These are phyloP conservation scores for Ganaspis sp. DNA, from an alignment of 1,140 invertebrate species.

Conservation along the genomic window DNA sequence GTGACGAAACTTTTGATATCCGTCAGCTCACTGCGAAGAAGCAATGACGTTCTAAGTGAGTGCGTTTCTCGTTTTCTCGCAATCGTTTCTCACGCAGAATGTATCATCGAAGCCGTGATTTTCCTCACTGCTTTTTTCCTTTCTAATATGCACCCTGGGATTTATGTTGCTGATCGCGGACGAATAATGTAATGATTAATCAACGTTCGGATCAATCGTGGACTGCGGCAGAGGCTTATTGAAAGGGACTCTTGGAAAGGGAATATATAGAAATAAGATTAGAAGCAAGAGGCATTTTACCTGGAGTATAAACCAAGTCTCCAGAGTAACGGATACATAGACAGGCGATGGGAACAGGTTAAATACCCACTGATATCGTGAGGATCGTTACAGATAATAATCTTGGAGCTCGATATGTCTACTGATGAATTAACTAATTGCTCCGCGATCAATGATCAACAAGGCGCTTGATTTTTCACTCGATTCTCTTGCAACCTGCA, in stretches of 20 bases:
- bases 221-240: conserved; percentile 19
- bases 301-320: neutral
- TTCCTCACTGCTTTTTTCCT: conserved; percentile 1
- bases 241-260: conserved; percentile 2
- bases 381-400: conserved; percentile 42
- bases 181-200: conserved; percentile 16
- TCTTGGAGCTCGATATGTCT: conserved; percentile 2
- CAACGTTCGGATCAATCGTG: conserved; percentile 16
- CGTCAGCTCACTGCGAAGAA: neutral
- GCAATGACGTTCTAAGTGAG: conserved; percentile 4
- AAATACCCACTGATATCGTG: conserved; percentile 43
- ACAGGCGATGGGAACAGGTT: conserved; percentile 29
- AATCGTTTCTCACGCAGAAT: conserved; percentile 18
- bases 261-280: conserved; percentile 8
- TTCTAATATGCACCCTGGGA: conserved; percentile 12
- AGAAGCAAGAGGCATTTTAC: neutral
- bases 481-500: conserved; percentile 24
- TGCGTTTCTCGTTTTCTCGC: neutral
- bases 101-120: neutral
- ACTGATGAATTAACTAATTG: conserved; percentile 46
- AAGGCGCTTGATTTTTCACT: conserved; percentile 35
- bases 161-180: neutral
- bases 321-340: neutral
- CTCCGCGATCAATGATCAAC: neutral
- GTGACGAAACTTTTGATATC: conserved; percentile 21